These are phyloP conservation scores for Pentamera pediparva DNA, from an alignment of 53 echinoderm and acorn worm genomes.

Conservation along the genomic window DNA sequence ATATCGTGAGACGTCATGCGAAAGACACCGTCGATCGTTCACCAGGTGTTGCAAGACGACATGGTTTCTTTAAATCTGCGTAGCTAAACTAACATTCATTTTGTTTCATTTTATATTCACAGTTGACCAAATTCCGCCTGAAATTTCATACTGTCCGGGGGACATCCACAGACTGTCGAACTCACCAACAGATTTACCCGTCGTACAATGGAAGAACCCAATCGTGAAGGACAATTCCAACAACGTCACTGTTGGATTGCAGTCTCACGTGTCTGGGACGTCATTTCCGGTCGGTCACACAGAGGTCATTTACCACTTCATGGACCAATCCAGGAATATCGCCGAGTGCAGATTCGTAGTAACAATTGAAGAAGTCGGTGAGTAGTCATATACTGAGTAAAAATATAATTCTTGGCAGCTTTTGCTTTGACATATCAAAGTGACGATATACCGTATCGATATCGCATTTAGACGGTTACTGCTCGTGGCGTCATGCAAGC, in stretches of 20 bases:
- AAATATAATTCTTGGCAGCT: no score
- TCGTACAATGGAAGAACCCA: background rate
- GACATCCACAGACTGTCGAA: background rate
- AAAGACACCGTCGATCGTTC: no score
- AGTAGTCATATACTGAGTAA: background rate
- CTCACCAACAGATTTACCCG: background rate
- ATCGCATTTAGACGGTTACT: no score
- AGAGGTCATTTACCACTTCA: background rate
- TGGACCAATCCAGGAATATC: background rate
- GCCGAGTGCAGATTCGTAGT: conserved; percentile 16
- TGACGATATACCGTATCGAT: no score
- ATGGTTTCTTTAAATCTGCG: no score
- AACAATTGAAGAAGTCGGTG: background rate
- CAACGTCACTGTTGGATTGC: background rate
- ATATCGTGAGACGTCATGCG: no score
- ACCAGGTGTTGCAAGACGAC: no score
- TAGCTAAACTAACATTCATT: no score
- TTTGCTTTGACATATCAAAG: no score
- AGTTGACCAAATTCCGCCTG: background rate
- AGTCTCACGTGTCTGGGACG: background rate
- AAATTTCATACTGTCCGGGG: background rate
- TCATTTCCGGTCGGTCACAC: background rate
- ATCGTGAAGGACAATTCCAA: background rate
- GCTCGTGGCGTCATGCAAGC: no score
- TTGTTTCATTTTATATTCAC: background rate